phyloP scores from a whole-genome alignment of 2,797 vertebrate genomes.

The Meda fulgida region DNA sequence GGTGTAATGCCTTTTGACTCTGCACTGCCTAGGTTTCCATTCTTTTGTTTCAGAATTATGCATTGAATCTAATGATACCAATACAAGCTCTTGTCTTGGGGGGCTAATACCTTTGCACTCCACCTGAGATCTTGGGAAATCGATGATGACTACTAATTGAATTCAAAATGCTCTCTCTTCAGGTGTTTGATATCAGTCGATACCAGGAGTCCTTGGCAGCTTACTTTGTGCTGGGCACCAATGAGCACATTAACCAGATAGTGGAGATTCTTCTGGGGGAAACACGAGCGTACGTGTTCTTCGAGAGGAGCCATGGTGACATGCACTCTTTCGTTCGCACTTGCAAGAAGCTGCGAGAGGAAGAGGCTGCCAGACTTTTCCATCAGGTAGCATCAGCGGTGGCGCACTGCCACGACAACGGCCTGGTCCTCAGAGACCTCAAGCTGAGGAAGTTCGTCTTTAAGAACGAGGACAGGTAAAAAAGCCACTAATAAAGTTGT shows the following conservation, averaged over 20 bases:
- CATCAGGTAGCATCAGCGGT: slow-evolving; percentile 97
- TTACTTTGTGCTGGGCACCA: slow-evolving; percentile 93
- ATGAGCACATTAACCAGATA: slow-evolving; percentile 99
- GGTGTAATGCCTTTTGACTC: slow-evolving; percentile 55
- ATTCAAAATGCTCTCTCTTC: slow-evolving; percentile 44
- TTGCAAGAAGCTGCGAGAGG: slow-evolving; percentile 97
- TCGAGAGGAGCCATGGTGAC: slow-evolving; percentile 96
- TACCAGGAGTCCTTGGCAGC: slow-evolving; percentile 98
- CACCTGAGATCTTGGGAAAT: slow-evolving; percentile 29
- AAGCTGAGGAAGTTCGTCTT: slow-evolving; percentile 99
- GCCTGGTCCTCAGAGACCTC: slow-evolving; percentile 97
- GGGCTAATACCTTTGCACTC: slow-evolving; percentile 31
- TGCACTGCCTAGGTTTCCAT: slow-evolving; percentile 43
- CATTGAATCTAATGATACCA: slow-evolving; percentile 36
- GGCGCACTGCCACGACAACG: slow-evolving; percentile 96
- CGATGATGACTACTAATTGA: slow-evolving; percentile 42
- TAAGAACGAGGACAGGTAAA: slow-evolving; percentile 96
- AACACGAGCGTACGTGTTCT: slow-evolving; percentile 96
- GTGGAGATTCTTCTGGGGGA: slow-evolving; percentile 96
- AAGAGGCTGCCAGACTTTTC: slow-evolving; percentile 96
- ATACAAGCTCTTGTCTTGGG: neutral
- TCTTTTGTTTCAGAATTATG: slow-evolving; percentile 56
- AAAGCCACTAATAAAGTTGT: neutral
- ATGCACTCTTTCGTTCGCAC: slow-evolving; percentile 99
- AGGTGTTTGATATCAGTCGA: slow-evolving; percentile 96